Evolutionary conservation across 2,113 vertebrate species (phyloP).

Genomic region (Vicugna pacos): DNA sequence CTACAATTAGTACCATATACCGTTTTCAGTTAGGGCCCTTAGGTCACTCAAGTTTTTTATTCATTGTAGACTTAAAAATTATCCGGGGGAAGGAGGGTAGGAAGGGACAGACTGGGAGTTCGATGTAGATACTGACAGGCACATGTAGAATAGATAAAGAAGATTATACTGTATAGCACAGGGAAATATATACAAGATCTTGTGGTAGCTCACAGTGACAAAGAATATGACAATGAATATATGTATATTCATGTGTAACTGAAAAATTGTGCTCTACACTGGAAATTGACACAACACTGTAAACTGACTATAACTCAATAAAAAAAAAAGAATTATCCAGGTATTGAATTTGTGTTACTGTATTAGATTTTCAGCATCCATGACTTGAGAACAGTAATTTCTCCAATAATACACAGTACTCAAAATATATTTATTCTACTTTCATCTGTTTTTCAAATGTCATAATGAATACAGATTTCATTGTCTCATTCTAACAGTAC

Average conservation of each 20-base stretch:
- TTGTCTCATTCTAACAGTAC: neutral
- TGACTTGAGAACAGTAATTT: constrained; percentile 44
- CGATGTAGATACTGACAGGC: no score
- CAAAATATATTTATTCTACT: constrained; percentile 24
- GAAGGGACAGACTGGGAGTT: no score
- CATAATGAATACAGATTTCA: neutral
- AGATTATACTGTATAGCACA: no score
- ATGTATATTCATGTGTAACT: no score
- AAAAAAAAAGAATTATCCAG: neutral
- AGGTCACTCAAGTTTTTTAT: neutral
- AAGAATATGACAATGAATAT: no score
- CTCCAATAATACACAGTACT: neutral
- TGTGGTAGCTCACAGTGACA: no score
- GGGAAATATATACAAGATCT: no score
- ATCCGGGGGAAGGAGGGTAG: no score
- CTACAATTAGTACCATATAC: neutral
- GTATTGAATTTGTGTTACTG: constrained; percentile 34
- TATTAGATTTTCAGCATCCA: constrained; percentile 14
- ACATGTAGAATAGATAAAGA: no score
- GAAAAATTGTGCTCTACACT: no score
- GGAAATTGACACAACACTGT: no score
- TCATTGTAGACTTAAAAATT: neutral
- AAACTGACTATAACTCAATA: no score
- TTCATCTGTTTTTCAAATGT: neutral
- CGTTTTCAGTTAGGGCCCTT: neutral